Conservation (phyloP, 2,888 invertebrate species). For the Cephus runcator region DNA sequence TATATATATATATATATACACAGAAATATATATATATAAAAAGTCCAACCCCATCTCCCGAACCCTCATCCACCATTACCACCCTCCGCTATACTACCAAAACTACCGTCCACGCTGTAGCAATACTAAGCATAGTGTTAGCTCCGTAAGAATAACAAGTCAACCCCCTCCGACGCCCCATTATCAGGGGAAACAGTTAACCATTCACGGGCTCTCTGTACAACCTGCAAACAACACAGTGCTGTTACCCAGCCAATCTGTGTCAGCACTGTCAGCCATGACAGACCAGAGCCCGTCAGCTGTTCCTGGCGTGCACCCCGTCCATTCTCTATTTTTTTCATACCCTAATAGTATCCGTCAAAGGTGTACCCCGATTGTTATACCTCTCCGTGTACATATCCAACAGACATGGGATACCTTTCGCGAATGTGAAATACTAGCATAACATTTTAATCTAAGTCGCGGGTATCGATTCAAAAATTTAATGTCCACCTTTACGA, state of each 20-base stretch:
- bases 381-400: neutral
- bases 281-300: constrained; percentile 23
- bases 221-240: neutral
- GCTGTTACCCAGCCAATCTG: neutral
- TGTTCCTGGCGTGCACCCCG: constrained; percentile 24
- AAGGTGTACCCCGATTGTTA: neutral
- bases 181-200: constrained; percentile 8
- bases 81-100: neutral
- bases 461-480: constrained; percentile 27
- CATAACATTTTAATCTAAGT: constrained; percentile 24
- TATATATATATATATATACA: too few species aligned
- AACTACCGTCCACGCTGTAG: constrained; percentile 7
- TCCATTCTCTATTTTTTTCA: constrained; percentile 18
- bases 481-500: constrained; percentile 32
- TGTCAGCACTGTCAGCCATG: neutral
- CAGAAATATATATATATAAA: neutral
- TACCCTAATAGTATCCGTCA: neutral
- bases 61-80: neutral
- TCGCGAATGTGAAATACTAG: constrained; percentile 20
- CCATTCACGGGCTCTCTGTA: constrained; percentile 26
- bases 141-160: constrained; percentile 36
- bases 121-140: constrained; percentile 5
- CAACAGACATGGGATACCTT: neutral
- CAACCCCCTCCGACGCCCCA: constrained; percentile 8
- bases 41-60: neutral